phyloP scores from a whole-genome alignment of 2,113 vertebrate species.

The Monopterus albus region DNA sequence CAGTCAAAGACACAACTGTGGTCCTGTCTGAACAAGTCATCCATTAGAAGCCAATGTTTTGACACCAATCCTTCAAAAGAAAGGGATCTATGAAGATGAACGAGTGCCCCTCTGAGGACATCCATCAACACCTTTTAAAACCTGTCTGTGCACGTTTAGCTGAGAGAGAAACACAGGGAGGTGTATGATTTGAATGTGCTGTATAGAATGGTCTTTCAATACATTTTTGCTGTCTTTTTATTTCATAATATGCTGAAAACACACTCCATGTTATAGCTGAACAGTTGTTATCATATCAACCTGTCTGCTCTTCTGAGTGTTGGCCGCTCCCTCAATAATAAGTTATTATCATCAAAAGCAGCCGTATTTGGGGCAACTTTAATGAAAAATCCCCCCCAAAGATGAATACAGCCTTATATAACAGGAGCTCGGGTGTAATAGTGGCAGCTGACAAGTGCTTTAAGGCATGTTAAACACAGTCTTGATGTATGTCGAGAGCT shows the following conservation, averaged over 20 bases:
- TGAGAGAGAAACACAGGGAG: constrained; percentile 26
- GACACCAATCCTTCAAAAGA: constrained; percentile 75
- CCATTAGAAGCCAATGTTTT: constrained; percentile 72
- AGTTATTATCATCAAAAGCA: constrained; percentile 61
- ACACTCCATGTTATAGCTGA: background rate
- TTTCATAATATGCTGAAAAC: constrained; percentile 2
- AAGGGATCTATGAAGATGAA: constrained; percentile 73
- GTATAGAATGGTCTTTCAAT: constrained; percentile 14
- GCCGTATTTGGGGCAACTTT: constrained; percentile 54
- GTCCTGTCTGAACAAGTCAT: constrained; percentile 76
- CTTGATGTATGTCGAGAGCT: constrained; percentile 25
- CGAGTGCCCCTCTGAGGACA: constrained; percentile 62
- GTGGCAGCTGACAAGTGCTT: no score
- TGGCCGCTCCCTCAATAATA: constrained; percentile 43
- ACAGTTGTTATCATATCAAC: no score
- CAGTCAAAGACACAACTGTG: constrained; percentile 29
- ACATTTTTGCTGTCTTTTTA: constrained; percentile 7
- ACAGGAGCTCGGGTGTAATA: constrained; percentile 38
- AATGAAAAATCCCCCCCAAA: constrained; percentile 8
- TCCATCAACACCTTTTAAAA: constrained; percentile 77
- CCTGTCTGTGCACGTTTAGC: constrained; percentile 72
- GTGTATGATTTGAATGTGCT: constrained; percentile 27
- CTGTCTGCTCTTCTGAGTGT: constrained; percentile 22
- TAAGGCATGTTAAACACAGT: constrained; percentile 65
- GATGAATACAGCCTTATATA: constrained; percentile 1